Evolutionary conservation across 2,113 vertebrate genomes (phyloP).

Genomic region (Aspidoscelis tigris): DNA sequence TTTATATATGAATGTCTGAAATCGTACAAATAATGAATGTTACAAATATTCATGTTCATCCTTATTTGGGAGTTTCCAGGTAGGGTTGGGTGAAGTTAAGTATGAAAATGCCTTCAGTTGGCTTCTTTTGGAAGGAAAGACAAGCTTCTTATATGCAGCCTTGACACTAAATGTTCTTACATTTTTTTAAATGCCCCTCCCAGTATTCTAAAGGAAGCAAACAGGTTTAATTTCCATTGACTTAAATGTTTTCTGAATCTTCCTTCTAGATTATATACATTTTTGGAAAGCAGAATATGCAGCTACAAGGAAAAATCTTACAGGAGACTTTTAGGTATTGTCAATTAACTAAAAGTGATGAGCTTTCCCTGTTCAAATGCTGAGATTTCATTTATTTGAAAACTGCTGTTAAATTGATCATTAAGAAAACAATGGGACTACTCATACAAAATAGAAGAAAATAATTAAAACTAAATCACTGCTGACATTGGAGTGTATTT

Average conservation of each 20-base stretch:
- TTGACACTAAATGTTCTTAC: neutral
- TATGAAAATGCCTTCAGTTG: too few relatives aligned
- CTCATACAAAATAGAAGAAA: slow-evolving; percentile 58
- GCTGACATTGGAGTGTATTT: slow-evolving; percentile 61
- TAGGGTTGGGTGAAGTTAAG: too few relatives aligned
- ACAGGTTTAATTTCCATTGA: slow-evolving; percentile 20
- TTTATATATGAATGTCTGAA: too few relatives aligned
- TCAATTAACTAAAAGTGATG: slow-evolving; percentile 40
- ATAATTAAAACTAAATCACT: slow-evolving; percentile 65
- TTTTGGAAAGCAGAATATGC: neutral
- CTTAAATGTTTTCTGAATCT: slow-evolving; percentile 3
- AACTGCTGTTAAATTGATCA: slow-evolving; percentile 47
- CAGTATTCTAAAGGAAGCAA: slow-evolving; percentile 34
- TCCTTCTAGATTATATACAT: slow-evolving; percentile 27
- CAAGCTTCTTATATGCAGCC: neutral
- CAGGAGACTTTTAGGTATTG: slow-evolving; percentile 26
- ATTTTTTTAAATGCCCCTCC: slow-evolving; percentile 9
- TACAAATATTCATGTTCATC: too few relatives aligned
- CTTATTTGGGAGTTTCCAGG: too few relatives aligned
- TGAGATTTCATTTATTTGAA: slow-evolving; percentile 50
- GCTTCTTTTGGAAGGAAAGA: neutral
- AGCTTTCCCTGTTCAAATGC: slow-evolving; percentile 33
- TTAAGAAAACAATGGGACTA: slow-evolving; percentile 53
- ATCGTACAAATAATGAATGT: too few relatives aligned
- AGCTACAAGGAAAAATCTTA: slow-evolving; percentile 27